Evolutionary conservation across 2,113 vertebrate genomes (phyloP), one percentile per base, ranked within the genome.

Genomic region (Numenius arquata): DNA sequence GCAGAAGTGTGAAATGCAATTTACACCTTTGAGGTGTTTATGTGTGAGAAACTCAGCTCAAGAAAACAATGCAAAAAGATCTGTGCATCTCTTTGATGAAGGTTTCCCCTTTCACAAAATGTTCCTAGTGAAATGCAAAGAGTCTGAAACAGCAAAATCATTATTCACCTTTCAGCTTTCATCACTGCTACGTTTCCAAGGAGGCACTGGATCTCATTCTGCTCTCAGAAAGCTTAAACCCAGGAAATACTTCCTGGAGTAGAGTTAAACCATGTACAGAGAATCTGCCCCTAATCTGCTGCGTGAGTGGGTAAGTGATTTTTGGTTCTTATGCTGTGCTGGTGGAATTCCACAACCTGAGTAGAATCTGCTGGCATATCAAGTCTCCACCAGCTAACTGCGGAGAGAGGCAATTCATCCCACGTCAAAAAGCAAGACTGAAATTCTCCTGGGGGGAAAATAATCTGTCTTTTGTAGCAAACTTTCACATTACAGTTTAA

Each of bases 1-100:
- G 73, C 36, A 85, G 70, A 93, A 90, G 87, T 76, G 95, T 79
- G 92, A 96, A 95, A 96, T 70, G 89, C 47, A 96, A 96, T 97
- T 96, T 95, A 75, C 96, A 96, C 83, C 77, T 96, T 71, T 70
- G 80, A 72, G 29, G 53, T 1, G 0, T 76, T 92, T 91, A 88
- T 40, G 32, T 70, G 67, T 79, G 92, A 91, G 77, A 91, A 94
- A 76, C 50, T 81, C 85, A 53, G 56, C 63, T 90, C 43, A 81
- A 74, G 76, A 79, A 85, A 92, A 92, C 86, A 92, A 87, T 89
- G 61, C 61, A 88, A 53, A 56, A 66, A 71, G 66, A 92, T 79
- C 81, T 50, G 58, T 55, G 84, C 40, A 43, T 47, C 45, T 94
- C 77, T 96, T 81, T 81, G 62, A 87, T 68, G 82, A 68, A 84